Percentiles rank a stretch among this genome's conserved stretches.
Conservation (phyloP, 1,140 invertebrate genomes). For the Drosophila parvula region DNA sequence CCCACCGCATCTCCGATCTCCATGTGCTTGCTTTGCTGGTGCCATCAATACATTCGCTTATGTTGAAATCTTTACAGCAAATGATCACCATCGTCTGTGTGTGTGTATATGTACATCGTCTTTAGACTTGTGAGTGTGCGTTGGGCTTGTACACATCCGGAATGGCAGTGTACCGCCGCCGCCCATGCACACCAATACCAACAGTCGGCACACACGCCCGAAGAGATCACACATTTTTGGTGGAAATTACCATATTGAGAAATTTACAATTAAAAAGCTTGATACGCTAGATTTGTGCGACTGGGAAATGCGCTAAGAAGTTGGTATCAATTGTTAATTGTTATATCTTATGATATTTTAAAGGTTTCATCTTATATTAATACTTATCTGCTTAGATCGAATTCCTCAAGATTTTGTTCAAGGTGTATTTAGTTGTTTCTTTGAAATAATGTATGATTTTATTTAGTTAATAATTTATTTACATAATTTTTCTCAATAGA, state of each 20-base stretch:
- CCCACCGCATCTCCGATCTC: constrained; percentile 13
- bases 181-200: constrained; percentile 57
- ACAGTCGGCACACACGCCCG: constrained; percentile 8
- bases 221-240: constrained; percentile 56
- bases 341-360: background rate
- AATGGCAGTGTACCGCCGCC: constrained; percentile 62
- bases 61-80: constrained; percentile 64
- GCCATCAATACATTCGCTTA: constrained; percentile 71
- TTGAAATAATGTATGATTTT: background rate
- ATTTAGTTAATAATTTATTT: background rate
- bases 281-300: background rate
- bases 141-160: constrained; percentile 79
- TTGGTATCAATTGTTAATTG: background rate
- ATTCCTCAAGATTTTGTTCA: background rate
- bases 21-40: constrained; percentile 30
- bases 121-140: constrained; percentile 31
- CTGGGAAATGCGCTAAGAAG: constrained; percentile 2
- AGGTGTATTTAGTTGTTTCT: background rate
- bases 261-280: constrained; percentile 78
- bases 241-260: constrained; percentile 82
- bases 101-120: constrained; percentile 36
- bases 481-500: no score
- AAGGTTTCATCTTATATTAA: background rate
- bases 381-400: background rate
- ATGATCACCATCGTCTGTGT: constrained; percentile 34